Evolutionary conservation across 2,113 vertebrate genomes (phyloP).

Genomic region (Mobula birostris): DNA sequence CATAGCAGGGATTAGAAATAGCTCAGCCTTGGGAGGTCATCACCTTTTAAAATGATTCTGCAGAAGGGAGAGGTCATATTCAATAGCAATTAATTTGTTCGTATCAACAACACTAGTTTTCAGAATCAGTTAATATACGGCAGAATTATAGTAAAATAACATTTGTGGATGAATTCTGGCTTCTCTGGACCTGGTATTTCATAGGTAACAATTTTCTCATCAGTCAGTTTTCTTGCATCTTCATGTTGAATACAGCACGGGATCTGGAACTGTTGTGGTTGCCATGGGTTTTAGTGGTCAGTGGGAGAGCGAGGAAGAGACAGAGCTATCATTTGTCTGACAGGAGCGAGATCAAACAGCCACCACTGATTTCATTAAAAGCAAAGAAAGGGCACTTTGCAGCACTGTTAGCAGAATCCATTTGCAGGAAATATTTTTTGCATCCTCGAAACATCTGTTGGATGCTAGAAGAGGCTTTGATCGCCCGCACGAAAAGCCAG

Average conservation of each 20-base stretch:
- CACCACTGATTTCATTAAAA: neutral
- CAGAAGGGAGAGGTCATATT: neutral
- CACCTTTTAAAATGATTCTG: neutral
- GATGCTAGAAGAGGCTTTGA: neutral
- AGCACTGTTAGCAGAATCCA: neutral
- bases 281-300: neutral
- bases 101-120: neutral
- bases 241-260: neutral
- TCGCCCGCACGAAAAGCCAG: neutral
- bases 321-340: neutral
- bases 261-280: neutral
- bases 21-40: neutral
- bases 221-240: neutral
- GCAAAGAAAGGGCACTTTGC: neutral
- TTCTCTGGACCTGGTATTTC: neutral
- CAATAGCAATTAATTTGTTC: neutral
- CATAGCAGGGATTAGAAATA: neutral
- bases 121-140: neutral
- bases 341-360: slow-evolving; percentile 2
- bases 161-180: neutral
- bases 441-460: neutral
- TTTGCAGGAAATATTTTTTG: neutral
- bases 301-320: neutral
- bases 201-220: neutral
- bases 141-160: neutral